Evolutionary conservation across 2,797 vertebrate genomes (phyloP).

Genomic region (Lycodopsis pacificus): DNA sequence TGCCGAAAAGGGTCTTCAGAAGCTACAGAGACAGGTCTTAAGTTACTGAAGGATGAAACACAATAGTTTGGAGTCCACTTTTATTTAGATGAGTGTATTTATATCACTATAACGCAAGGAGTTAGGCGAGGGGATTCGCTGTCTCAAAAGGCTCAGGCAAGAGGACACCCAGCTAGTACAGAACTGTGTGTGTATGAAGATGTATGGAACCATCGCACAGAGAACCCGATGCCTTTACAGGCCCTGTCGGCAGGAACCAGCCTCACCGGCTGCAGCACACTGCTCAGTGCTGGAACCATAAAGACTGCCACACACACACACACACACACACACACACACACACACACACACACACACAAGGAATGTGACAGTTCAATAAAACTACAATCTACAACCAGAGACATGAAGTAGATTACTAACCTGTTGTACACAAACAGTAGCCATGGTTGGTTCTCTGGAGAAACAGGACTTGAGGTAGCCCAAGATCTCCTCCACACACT

Average conservation of each 20-base stretch:
- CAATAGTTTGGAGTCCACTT: not conserved
- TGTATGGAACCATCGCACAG: conserved; percentile 85
- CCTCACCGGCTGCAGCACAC: conserved; percentile 70
- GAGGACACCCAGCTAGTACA: not conserved
- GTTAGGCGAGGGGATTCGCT: not conserved
- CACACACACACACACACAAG: no score
- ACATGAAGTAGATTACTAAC: conserved; percentile 74
- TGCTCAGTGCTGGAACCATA: conserved; percentile 73
- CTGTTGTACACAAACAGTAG: conserved; percentile 98
- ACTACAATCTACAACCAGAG: not conserved
- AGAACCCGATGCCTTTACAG: conserved; percentile 74
- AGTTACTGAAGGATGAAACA: not conserved
- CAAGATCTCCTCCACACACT: conserved; percentile 98
- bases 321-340: conserved; percentile 59
- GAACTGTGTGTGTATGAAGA: not conserved
- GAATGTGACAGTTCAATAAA: not conserved
- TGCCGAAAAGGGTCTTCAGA: conserved; percentile 96
- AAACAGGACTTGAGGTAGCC: conserved; percentile 97
- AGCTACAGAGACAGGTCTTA: conserved; percentile 79
- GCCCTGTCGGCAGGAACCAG: conserved; percentile 84
- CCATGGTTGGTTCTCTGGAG: conserved; percentile 94
- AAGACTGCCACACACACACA: conserved; percentile 72
- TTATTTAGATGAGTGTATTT: not conserved
- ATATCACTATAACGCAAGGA: not conserved
- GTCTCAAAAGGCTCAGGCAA: not conserved